A percentile compares a stretch with the other conserved stretches of the same genome.
These are phyloP conservation scores for Zaprionus taronus DNA, from an alignment of 1,140 invertebrate species.

Conservation along the genomic window DNA sequence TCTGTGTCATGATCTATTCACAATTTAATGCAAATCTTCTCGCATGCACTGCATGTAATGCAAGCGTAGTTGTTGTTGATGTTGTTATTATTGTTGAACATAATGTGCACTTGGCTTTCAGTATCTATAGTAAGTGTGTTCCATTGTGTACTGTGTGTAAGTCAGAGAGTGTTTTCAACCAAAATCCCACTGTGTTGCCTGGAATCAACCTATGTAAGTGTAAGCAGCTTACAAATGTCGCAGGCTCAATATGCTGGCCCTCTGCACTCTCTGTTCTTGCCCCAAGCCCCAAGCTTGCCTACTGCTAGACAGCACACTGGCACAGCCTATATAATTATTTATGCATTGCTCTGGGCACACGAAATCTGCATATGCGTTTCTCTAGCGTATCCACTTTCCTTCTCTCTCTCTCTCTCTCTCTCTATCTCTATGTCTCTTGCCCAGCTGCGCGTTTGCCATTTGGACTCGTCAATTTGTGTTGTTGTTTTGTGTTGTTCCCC, in stretches of 20 bases:
- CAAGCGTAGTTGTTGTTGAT: not conserved
- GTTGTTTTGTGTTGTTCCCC: conserved; percentile 14
- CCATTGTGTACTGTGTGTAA: not conserved
- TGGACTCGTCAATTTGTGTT: conserved; percentile 54
- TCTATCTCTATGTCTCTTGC: not conserved
- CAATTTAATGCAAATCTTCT: conserved; percentile 29
- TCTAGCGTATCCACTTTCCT: conserved; percentile 18
- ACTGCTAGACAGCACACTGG: conserved; percentile 2
- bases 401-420: not conserved
- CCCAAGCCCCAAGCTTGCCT: not conserved
- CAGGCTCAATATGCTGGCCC: conserved; percentile 1
- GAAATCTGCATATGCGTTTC: conserved; percentile 53
- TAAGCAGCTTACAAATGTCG: conserved; percentile 47
- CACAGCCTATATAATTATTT: conserved; percentile 48
- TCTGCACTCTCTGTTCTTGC: not conserved
- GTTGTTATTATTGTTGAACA: conserved; percentile 27
- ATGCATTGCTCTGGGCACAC: conserved; percentile 39
- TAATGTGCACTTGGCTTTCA: conserved; percentile 30
- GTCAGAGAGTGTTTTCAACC: conserved; percentile 7
- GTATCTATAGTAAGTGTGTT: conserved; percentile 4
- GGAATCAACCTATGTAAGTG: conserved; percentile 18
- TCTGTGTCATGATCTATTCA: not conserved
- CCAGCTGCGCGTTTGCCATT: conserved; percentile 20
- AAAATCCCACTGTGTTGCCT: conserved; percentile 8
- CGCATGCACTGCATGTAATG: conserved; percentile 8